Evolutionary conservation across 2,113 vertebrate genomes (phyloP).

Genomic region (Dasyornis broadbenti): DNA sequence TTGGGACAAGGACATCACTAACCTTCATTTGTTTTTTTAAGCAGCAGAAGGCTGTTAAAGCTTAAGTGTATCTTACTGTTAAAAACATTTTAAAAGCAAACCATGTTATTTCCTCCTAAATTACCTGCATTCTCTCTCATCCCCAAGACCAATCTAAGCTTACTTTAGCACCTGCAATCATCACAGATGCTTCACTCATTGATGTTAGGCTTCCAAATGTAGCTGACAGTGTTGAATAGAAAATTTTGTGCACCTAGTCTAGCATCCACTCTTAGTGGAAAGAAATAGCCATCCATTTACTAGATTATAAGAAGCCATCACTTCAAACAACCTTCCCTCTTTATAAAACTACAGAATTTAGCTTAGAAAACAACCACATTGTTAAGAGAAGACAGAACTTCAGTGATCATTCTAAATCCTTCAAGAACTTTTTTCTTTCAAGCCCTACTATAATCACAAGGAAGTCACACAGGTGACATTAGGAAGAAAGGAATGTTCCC

Average conservation of each 20-base stretch:
- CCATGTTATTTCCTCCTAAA: background rate
- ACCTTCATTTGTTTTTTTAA: background rate
- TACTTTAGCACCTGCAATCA: background rate
- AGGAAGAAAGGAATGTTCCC: background rate
- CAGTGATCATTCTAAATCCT: background rate
- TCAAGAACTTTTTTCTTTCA: background rate
- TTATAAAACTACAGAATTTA: background rate
- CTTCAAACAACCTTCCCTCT: background rate
- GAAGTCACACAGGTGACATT: background rate
- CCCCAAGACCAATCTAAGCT: background rate
- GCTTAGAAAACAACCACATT: background rate
- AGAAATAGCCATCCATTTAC: background rate
- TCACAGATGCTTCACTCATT: background rate
- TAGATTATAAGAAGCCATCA: background rate
- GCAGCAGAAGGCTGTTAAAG: background rate
- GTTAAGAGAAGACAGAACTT: background rate
- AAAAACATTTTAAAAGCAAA: background rate
- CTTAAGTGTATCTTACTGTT: background rate
- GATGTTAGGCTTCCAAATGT: background rate
- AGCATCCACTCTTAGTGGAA: background rate
- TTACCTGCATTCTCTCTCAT: background rate
- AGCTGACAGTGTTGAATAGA: background rate
- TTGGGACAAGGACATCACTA: background rate
- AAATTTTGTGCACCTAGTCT: background rate
- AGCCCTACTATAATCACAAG: background rate